Percentiles rank a stretch among this genome's conserved stretches.
Evolutionary conservation across 1,140 invertebrate genomes (phyloP).

Genomic region (Eriocheir sinensis): DNA sequence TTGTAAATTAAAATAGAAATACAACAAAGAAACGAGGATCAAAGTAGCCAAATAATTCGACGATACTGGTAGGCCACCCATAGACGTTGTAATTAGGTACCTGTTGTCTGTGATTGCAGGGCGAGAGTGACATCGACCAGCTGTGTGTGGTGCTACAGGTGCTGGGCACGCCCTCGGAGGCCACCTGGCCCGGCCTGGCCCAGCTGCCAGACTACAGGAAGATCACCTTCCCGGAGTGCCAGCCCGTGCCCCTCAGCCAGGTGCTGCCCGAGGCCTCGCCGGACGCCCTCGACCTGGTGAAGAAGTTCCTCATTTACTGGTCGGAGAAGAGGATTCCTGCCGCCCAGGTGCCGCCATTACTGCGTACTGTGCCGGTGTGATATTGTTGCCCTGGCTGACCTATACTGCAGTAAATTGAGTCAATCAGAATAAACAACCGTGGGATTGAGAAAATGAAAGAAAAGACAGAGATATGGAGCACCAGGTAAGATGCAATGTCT

Average conservation of each 20-base stretch:
- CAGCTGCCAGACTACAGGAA: constrained; percentile 98
- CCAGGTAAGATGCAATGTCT: no score
- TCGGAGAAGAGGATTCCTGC: constrained; percentile 90
- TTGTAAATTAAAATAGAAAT: no score
- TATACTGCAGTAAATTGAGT: no score
- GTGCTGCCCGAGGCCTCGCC: constrained; percentile 87
- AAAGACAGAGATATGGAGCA: no score
- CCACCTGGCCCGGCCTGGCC: constrained; percentile 90
- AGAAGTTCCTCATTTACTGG: constrained; percentile 91
- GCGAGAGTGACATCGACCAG: constrained; percentile 99
- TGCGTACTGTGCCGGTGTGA: no score
- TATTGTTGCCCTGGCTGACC: no score
- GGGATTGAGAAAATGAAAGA: no score
- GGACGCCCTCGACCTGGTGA: constrained; percentile 89
- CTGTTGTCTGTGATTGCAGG: constrained; percentile 84
- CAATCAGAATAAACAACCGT: no score
- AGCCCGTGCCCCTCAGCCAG: constrained; percentile 86
- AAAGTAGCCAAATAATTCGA: no score
- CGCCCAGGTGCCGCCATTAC: constrained; percentile 85
- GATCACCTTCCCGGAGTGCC: constrained; percentile 92
- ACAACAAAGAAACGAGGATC: no score
- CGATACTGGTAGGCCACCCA: no score
- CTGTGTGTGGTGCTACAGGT: constrained; percentile 94
- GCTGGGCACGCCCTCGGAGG: constrained; percentile 91
- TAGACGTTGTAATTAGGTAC: no score